Evolutionary conservation across 2,888 invertebrate species (phyloP).

Genomic region (Cantharis rustica): DNA sequence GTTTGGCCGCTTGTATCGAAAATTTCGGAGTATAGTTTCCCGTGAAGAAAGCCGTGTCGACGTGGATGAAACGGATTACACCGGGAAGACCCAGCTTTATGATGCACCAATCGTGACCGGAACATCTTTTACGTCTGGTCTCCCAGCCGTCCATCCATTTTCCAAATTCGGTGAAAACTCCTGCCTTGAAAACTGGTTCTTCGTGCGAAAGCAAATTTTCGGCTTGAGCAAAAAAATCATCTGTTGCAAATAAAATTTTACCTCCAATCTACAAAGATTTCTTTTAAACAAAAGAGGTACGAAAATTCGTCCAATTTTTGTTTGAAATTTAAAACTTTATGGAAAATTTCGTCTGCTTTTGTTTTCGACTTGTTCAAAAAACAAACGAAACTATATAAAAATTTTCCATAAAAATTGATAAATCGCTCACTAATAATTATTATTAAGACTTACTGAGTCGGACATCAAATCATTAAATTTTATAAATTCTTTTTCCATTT

Average conservation of each 20-base stretch:
- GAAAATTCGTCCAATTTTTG: too few species aligned
- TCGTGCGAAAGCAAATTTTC: constrained; percentile 63
- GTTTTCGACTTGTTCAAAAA: neutral
- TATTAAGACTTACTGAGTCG: neutral
- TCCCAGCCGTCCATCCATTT: constrained; percentile 77
- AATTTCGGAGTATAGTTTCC: constrained; percentile 67
- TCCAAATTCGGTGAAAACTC: constrained; percentile 65
- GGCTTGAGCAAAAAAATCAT: constrained; percentile 68
- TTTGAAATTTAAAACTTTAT: too few species aligned
- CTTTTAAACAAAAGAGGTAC: too few species aligned
- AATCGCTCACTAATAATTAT: neutral
- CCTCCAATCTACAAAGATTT: constrained; percentile 54
- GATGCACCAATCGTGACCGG: constrained; percentile 69
- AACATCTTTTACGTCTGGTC: constrained; percentile 63
- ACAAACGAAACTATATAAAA: neutral
- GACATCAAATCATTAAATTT: neutral
- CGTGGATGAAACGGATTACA: constrained; percentile 59
- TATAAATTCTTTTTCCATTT: neutral
- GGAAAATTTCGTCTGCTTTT: neutral
- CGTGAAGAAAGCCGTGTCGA: constrained; percentile 68
- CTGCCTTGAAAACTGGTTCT: constrained; percentile 62
- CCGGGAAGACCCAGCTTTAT: constrained; percentile 63
- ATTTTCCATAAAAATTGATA: neutral
- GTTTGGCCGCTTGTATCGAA: constrained; percentile 64
- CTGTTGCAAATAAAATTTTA: constrained; percentile 64